These are phyloP conservation scores for Nesogale talazaci DNA, from an alignment of 2,113 vertebrate species.

Conservation along the genomic window DNA sequence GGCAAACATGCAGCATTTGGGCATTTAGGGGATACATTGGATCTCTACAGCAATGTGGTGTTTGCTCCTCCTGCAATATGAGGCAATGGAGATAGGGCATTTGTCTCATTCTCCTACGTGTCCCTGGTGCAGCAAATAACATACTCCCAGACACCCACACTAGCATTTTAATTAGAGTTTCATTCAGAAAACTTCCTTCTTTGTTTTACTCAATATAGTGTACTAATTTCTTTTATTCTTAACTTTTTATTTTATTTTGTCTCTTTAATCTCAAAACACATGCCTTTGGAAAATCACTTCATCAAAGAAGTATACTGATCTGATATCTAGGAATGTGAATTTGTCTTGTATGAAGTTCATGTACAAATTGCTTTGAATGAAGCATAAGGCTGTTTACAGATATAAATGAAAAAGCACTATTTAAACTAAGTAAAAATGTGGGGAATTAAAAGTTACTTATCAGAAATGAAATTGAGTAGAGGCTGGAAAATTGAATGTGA, in stretches of 20 bases:
- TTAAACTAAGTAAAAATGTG: neutral
- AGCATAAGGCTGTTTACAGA: neutral
- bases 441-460: neutral
- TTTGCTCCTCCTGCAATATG: neutral
- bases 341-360: neutral
- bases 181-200: neutral
- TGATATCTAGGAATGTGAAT: neutral
- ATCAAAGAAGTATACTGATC: neutral
- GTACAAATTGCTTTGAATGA: neutral
- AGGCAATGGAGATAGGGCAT: neutral
- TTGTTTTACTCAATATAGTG: constrained; percentile 5
- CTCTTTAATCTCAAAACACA: no score
- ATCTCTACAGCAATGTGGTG: neutral
- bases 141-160: neutral
- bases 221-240: neutral
- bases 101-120: neutral
- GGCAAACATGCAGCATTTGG: neutral
- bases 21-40: neutral
- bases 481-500: neutral
- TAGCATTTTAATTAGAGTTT: neutral
- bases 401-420: neutral
- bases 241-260: neutral
- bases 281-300: neutral
- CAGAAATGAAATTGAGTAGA: neutral
- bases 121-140: neutral